Percentiles rank a stretch among this genome's conserved stretches.
Evolutionary conservation across 2,888 invertebrate species (phyloP).

Genomic region (Melangyna quadrimaculata): DNA sequence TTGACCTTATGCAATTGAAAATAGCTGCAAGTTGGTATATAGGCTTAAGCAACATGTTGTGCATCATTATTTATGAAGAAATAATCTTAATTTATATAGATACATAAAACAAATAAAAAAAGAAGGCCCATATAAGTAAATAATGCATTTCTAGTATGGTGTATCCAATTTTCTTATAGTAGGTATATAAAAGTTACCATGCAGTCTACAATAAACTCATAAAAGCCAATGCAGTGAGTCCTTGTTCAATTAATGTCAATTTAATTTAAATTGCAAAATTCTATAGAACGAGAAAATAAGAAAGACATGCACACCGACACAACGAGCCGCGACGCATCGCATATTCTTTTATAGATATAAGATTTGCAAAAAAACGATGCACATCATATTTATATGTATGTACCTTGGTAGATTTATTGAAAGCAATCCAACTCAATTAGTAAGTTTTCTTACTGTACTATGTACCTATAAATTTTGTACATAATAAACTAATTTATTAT

Average conservation of each 20-base stretch:
- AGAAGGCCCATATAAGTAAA: not conserved
- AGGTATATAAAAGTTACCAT: slow-evolving; percentile 1
- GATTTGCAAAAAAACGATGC: not conserved
- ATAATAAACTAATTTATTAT: too few relatives aligned
- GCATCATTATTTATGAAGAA: not conserved
- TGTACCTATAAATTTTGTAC: too few relatives aligned
- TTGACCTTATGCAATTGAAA: slow-evolving; percentile 37
- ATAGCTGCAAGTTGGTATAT: not conserved
- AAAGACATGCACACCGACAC: not conserved
- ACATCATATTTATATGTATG: not conserved
- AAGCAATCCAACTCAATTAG: not conserved
- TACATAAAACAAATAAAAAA: not conserved
- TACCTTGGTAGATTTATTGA: not conserved
- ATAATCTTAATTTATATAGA: not conserved
- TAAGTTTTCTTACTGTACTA: not conserved
- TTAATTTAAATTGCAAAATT: slow-evolving; percentile 55
- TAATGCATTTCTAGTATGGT: not conserved
- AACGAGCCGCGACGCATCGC: not conserved
- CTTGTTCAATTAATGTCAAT: slow-evolving; percentile 61
- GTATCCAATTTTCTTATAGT: slow-evolving; percentile 18
- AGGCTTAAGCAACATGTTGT: not conserved
- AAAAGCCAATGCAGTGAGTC: not conserved
- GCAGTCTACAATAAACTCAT: slow-evolving; percentile 9
- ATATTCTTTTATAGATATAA: not conserved
- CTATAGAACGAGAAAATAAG: not conserved